Base-by-base conservation (phyloP, 2,113 vertebrate species). In the Microtus oregoni region DNA sequence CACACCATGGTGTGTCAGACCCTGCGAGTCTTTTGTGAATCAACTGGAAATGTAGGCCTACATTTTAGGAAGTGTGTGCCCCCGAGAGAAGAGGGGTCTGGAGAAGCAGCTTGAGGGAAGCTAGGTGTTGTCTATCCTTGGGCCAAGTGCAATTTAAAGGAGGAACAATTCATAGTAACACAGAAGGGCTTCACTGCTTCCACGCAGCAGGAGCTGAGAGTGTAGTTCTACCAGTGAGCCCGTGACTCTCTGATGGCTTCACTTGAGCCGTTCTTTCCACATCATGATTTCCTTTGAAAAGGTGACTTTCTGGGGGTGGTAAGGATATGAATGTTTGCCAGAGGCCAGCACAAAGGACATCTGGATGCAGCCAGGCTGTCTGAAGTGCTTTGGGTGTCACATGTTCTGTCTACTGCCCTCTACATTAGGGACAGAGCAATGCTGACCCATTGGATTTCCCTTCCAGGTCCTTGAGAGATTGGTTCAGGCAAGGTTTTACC, bases 141-240 rank as follows among this genome's bases (percentile, higher is more conserved):
- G 88, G 93, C 92, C 94, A 94, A 41, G 89, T 5, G 41, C 82
- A 61, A 41, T 35, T 97, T 96, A 89, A 92, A 86, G 1, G 75
- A 94, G 72, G 86, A 81, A 61, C 92, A 87, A 97, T 97, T 76
- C 96, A 95, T 97, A 95, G 96, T 95, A 85, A 96, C 70, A 32
- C 28, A 35, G 96, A 88, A 75, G 91, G 92, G 94, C 75, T 97
- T 96, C 96, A 38, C 85, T 92, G 58, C 91, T 90, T 82, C 38
- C 26, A 76, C 24, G 24, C 12, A 35, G 79, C 89, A 88, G 89
- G 78, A 87, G 70, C 95, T 92, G 96, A n/a, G 61, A 10, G 12
- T 83, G 55, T 50, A 32, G 38, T 5, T 38, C 1, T 32, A 24
- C 0, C 0, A 10, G 52, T 4, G 92, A 77, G 72, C 11, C 89